A percentile compares a stretch with the other conserved stretches of the same genome.
Conservation (phyloP, 1,140 invertebrate species). For the Condylostylus longicornis region DNA sequence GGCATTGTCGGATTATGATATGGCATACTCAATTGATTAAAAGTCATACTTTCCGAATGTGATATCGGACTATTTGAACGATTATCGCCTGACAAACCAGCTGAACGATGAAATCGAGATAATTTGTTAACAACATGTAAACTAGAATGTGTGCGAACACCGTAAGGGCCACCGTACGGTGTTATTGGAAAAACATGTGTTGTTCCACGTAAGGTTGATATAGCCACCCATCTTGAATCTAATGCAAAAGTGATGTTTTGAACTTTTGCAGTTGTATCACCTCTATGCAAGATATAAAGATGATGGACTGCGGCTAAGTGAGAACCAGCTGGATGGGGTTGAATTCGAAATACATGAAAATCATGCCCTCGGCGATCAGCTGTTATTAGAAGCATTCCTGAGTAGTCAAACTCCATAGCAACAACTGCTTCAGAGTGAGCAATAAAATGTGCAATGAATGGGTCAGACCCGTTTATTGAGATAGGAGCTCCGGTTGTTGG, state of each 20-base stretch:
- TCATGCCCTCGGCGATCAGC: constrained; percentile 88
- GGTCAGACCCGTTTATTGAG: constrained; percentile 36
- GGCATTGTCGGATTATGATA: constrained; percentile 78
- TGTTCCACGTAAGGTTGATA: constrained; percentile 87
- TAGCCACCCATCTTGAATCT: constrained; percentile 89
- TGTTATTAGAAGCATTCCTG: constrained; percentile 80
- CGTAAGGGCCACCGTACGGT: constrained; percentile 86
- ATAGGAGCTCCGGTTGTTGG: constrained; percentile 24
- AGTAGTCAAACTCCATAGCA: constrained; percentile 80
- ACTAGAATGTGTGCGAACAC: constrained; percentile 81
- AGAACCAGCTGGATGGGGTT: constrained; percentile 80
- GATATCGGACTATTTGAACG: constrained; percentile 60
- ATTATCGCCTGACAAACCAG: constrained; percentile 66
- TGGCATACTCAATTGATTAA: constrained; percentile 39
- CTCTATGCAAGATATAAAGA: constrained; percentile 84
- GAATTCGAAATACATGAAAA: constrained; percentile 89
- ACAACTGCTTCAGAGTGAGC: constrained; percentile 86
- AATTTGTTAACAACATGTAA: constrained; percentile 87
- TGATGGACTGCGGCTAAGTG: constrained; percentile 86
- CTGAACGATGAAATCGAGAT: constrained; percentile 89
- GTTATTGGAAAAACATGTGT: constrained; percentile 95
- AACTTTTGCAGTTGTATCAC: constrained; percentile 69
- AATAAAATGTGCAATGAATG: constrained; percentile 83
- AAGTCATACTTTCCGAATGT: constrained; percentile 34
- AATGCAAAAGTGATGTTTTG: constrained; percentile 77